Evolutionary conservation across 1,140 invertebrate species (phyloP).

Genomic region (Pseudomyrmex flavicornis): DNA sequence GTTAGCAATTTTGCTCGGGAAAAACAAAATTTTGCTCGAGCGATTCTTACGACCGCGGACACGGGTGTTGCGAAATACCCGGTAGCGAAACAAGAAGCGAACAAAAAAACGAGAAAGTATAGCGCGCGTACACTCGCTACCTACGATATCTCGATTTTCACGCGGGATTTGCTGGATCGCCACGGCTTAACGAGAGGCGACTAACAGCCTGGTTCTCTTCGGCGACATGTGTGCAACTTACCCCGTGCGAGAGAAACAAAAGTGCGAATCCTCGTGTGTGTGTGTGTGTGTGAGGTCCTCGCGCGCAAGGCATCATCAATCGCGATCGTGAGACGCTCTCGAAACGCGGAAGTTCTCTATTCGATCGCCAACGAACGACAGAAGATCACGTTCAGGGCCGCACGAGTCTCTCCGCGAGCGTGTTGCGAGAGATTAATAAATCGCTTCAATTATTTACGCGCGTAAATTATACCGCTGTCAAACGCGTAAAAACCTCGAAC

Average conservation of each 20-base stretch:
- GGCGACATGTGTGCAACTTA: not conserved
- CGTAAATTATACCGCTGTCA: no score
- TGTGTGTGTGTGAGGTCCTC: constrained; percentile 7
- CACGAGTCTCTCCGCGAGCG: not conserved
- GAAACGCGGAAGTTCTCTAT: constrained; percentile 61
- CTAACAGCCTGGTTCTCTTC: constrained; percentile 52
- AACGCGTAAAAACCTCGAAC: no score
- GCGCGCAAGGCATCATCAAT: constrained; percentile 32
- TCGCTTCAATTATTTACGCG: no score
- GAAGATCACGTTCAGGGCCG: constrained; percentile 23
- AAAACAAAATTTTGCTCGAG: constrained; percentile 10
- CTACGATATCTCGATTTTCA: constrained; percentile 43
- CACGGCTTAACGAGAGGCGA: constrained; percentile 49
- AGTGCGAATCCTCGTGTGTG: not conserved
- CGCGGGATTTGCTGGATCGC: constrained; percentile 14
- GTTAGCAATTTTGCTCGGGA: not conserved
- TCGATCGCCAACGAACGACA: constrained; percentile 22
- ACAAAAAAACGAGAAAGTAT: constrained; percentile 33
- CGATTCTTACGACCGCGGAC: constrained; percentile 7
- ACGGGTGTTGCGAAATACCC: constrained; percentile 17
- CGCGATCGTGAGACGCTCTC: constrained; percentile 63
- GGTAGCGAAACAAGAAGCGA: not conserved
- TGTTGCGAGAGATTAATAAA: no score
- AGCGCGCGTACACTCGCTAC: not conserved
- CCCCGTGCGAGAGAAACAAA: no score